phyloP scores from a whole-genome alignment of 2,113 vertebrate species.

The Recurvirostra avosetta region DNA sequence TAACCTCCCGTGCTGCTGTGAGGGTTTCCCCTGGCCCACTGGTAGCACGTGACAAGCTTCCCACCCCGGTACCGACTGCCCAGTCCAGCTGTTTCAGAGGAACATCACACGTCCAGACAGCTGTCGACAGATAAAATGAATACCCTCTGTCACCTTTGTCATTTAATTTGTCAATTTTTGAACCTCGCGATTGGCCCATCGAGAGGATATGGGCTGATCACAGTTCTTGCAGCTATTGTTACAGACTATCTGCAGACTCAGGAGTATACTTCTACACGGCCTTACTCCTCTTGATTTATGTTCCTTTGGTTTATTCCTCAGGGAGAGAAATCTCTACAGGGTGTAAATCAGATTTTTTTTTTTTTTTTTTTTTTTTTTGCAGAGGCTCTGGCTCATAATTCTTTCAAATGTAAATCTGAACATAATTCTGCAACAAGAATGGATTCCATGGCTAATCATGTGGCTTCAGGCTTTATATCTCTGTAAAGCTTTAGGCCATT shows the following conservation, averaged over 20 bases:
- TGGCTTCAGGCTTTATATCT: not conserved
- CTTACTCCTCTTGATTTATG: not conserved
- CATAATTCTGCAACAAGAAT: slow-evolving; percentile 31
- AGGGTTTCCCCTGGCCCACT: not conserved
- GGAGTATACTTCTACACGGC: not conserved
- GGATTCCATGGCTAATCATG: not conserved
- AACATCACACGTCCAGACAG: not conserved
- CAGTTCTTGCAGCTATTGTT: not conserved
- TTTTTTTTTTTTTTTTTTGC: not conserved
- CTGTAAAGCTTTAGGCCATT: slow-evolving; percentile 9
- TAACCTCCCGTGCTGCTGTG: accelerated
- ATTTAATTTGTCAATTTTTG: not conserved
- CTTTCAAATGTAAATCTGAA: slow-evolving; percentile 58
- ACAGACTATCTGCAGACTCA: not conserved
- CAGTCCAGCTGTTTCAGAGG: too few species aligned
- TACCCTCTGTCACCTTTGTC: not conserved
- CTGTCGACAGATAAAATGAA: not conserved
- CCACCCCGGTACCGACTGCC: not conserved
- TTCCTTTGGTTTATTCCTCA: slow-evolving; percentile 8
- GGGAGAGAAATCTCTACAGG: slow-evolving; percentile 9
- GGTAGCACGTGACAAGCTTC: not conserved
- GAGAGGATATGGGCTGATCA: not conserved
- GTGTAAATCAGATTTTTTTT: not conserved
- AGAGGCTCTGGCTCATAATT: not conserved
- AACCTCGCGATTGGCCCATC: not conserved